These are phyloP conservation scores for Anomalospiza imberbis DNA, from an alignment of 2,797 vertebrate species.

Conservation along the genomic window DNA sequence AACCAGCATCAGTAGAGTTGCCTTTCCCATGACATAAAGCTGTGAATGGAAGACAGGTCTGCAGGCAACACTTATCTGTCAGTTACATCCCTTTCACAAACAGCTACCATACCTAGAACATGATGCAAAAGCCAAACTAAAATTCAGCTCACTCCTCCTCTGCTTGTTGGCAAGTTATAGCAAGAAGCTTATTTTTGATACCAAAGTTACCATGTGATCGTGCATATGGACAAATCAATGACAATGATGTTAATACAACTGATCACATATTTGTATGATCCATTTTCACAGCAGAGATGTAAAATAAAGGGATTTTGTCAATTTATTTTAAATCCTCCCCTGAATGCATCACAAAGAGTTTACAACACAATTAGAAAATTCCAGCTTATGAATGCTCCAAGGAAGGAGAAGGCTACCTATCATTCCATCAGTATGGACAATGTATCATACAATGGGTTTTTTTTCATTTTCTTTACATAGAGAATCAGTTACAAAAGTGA, in stretches of 20 bases:
- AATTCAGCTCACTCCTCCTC: not conserved
- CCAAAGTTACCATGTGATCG: not conserved
- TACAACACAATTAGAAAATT: not conserved
- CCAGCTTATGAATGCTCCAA: not conserved
- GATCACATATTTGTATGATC: not conserved
- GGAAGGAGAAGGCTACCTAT: not conserved
- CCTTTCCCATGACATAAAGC: not conserved
- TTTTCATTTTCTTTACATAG: not conserved
- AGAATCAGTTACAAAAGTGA: conserved; percentile 10
- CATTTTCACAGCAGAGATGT: conserved; percentile 4
- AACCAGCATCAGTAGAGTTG: not conserved
- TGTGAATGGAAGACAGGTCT: not conserved
- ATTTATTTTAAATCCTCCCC: not conserved
- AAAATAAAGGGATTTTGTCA: not conserved
- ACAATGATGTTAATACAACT: not conserved
- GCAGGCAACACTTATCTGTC: not conserved
- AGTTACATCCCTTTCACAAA: not conserved
- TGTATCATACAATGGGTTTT: not conserved
- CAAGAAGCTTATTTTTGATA: not conserved
- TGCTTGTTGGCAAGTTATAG: not conserved
- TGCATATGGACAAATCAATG: not conserved
- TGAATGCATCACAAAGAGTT: not conserved
- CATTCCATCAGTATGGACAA: not conserved
- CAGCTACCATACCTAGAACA: not conserved
- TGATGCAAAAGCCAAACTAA: not conserved